Evolutionary conservation across 2,113 vertebrate genomes (phyloP).

Genomic region (Melospiza georgiana): DNA sequence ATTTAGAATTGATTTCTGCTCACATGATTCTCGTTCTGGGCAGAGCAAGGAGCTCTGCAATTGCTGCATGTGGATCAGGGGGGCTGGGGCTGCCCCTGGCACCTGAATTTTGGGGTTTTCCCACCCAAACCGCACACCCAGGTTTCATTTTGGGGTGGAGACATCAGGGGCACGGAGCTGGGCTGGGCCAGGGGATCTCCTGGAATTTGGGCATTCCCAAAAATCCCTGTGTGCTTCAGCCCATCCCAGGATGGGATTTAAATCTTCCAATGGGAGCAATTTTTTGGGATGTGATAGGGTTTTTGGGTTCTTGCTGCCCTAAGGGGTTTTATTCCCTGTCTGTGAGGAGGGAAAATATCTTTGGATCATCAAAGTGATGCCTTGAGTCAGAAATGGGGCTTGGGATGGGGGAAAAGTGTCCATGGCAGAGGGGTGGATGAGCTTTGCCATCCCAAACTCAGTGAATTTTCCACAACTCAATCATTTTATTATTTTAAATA

Average conservation of each 20-base stretch:
- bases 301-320: background rate
- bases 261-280: accelerated
- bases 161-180: background rate
- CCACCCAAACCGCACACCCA: background rate
- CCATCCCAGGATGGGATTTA: background rate
- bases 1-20: background rate
- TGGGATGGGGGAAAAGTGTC: background rate
- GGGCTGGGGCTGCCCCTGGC: background rate
- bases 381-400: background rate
- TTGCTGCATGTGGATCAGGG: background rate
- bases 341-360: background rate
- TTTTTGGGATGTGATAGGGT: background rate
- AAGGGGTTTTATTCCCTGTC: background rate
- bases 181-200: background rate
- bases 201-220: background rate
- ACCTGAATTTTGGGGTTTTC: background rate
- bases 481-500: accelerated
- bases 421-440: background rate
- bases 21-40: background rate
- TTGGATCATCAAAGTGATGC: background rate
- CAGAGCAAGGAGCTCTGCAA: background rate
- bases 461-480: background rate
- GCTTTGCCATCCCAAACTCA: background rate
- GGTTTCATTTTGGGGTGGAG: background rate
- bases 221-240: background rate